phyloP scores from a whole-genome alignment of 2,113 vertebrate species.

The Laterallus jamaicensis region DNA sequence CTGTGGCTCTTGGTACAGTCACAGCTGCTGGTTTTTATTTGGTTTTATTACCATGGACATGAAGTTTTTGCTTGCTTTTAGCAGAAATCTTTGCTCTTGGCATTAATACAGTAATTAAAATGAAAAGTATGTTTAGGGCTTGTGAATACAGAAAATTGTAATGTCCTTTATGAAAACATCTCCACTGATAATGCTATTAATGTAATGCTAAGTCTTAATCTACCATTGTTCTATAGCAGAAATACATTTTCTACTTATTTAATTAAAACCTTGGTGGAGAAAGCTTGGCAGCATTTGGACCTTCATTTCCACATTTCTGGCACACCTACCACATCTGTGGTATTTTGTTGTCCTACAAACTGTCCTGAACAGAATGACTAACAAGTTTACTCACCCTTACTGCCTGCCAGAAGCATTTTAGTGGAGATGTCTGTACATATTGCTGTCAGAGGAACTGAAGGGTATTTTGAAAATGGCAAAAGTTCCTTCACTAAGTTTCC shows the following conservation, averaged over 20 bases:
- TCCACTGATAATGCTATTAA: not conserved
- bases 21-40: not conserved
- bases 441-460: slow-evolving; percentile 69
- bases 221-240: not conserved
- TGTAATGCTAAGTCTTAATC: not conserved
- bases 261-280: not conserved
- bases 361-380: not conserved
- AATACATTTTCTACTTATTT: not conserved
- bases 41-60: not conserved
- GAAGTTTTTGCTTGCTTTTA: not conserved
- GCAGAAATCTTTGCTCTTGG: not conserved
- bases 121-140: not conserved
- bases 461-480: slow-evolving; percentile 69
- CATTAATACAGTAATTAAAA: not conserved
- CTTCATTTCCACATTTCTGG: not conserved
- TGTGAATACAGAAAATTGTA: not conserved
- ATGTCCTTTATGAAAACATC: not conserved
- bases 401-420: slow-evolving; percentile 67
- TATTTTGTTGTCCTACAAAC: not conserved
- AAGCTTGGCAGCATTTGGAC: not conserved
- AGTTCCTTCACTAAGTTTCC: slow-evolving; percentile 72
- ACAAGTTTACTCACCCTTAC: slow-evolving; percentile 59
- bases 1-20: not conserved
- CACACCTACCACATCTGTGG: not conserved
- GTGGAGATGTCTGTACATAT: slow-evolving; percentile 56